A percentile compares a stretch with the other conserved stretches of the same genome.
These are phyloP conservation scores for Decapterus maruadsi DNA, from an alignment of 2,797 vertebrate species.

Conservation along the genomic window DNA sequence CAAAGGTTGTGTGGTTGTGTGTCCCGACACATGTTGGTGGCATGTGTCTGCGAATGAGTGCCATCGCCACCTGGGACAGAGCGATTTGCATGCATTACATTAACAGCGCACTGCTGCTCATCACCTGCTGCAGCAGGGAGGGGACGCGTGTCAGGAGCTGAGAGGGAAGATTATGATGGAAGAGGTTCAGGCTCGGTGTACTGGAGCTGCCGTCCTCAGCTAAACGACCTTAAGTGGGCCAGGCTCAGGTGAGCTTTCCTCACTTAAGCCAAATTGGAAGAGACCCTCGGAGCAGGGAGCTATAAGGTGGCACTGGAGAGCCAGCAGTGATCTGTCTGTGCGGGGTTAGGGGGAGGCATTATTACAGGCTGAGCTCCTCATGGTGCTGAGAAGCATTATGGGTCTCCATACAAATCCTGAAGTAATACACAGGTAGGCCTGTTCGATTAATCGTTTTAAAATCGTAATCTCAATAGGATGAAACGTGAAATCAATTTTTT, in stretches of 20 bases:
- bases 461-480: no score
- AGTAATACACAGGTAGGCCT: conserved; percentile 10
- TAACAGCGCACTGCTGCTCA: conserved; percentile 16
- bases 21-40: conserved; percentile 11
- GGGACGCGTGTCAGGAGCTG: conserved; percentile 2
- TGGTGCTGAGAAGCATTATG: conserved; percentile 19
- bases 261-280: conserved; percentile 73
- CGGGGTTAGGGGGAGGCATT: conserved; percentile 37
- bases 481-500: no score
- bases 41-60: conserved; percentile 30
- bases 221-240: conserved; percentile 59
- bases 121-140: conserved; percentile 43
- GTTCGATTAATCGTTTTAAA: no score
- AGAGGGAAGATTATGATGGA: conserved; percentile 55
- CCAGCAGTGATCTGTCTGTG: conserved; percentile 40
- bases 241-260: conserved; percentile 64
- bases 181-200: conserved; percentile 1
- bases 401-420: conserved; percentile 5
- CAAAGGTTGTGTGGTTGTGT: neutral
- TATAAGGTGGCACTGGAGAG: conserved; percentile 52
- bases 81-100: conserved; percentile 40
- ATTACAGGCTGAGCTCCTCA: conserved; percentile 28
- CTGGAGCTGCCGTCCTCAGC: conserved; percentile 38
- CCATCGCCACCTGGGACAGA: conserved; percentile 29
- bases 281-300: conserved; percentile 50